Evolutionary conservation across 2,888 invertebrate genomes (phyloP).

Genomic region (Apantesis nais): DNA sequence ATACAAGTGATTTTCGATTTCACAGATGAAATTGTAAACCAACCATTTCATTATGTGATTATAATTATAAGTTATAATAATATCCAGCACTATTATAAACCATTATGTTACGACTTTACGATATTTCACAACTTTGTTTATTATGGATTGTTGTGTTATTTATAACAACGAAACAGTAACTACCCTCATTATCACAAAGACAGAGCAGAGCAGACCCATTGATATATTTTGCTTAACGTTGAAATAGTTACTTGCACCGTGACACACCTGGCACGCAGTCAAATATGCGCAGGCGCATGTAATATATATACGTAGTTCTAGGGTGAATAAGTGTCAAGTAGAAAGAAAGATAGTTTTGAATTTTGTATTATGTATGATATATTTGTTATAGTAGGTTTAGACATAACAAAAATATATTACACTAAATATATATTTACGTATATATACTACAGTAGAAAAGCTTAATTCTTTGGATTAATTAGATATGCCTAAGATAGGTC

Average conservation of each 20-base stretch:
- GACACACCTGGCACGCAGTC: conserved; percentile 59
- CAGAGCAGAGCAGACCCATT: conserved; percentile 31
- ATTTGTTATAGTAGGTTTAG: too few species aligned
- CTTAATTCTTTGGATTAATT: too few species aligned
- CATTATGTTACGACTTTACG: not conserved
- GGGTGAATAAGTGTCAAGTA: conserved; percentile 10
- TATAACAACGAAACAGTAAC: conserved; percentile 2
- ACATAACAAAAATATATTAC: too few species aligned
- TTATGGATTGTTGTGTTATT: not conserved
- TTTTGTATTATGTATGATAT: not conserved
- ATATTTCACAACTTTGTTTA: not conserved
- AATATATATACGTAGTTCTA: conserved; percentile 7
- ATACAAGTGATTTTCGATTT: too few species aligned
- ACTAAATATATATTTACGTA: too few species aligned
- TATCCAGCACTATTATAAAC: not conserved
- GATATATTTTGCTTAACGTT: conserved; percentile 40
- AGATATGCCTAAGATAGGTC: too few species aligned
- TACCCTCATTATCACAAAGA: conserved; percentile 15
- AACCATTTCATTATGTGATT: too few species aligned
- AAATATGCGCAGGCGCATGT: conserved; percentile 41
- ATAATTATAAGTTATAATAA: too few species aligned
- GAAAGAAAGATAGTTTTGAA: conserved; percentile 7
- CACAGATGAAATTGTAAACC: too few species aligned
- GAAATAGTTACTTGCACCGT: conserved; percentile 48
- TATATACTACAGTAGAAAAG: too few species aligned